phyloP scores from a whole-genome alignment of 2,888 invertebrate genomes.

The Eristalis pertinax region DNA sequence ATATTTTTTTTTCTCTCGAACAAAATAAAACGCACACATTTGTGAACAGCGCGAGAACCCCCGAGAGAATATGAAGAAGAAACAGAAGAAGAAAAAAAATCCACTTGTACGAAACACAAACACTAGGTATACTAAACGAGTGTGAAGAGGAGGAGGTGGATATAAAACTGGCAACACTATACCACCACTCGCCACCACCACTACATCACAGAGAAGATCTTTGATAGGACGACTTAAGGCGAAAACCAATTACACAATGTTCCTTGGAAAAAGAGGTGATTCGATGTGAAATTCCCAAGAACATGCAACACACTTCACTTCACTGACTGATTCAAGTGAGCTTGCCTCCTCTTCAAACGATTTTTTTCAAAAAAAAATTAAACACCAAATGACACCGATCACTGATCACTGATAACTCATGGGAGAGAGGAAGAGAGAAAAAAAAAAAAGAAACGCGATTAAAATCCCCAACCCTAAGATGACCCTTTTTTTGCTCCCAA shows the following conservation, averaged over 20 bases:
- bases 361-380: no score
- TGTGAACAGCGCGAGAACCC: slow-evolving; percentile 22
- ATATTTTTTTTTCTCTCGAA: background rate
- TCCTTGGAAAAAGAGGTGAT: slow-evolving; percentile 67
- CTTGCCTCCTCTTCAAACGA: no score
- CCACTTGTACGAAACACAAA: slow-evolving; percentile 65
- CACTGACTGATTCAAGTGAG: background rate
- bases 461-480: slow-evolving; percentile 19
- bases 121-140: slow-evolving; percentile 1
- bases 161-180: background rate
- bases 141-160: background rate
- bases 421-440: background rate
- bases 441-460: background rate
- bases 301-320: slow-evolving; percentile 11
- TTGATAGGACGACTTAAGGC: slow-evolving; percentile 70
- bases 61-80: background rate
- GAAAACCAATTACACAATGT: slow-evolving; percentile 70
- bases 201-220: slow-evolving; percentile 5
- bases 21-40: slow-evolving; percentile 8
- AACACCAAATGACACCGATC: slow-evolving; percentile 39
- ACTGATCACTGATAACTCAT: slow-evolving; percentile 9
- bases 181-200: background rate
- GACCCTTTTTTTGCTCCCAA: slow-evolving; percentile 14
- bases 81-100: slow-evolving; percentile 34
- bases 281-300: slow-evolving; percentile 58